Evolutionary conservation across 1,140 invertebrate species (phyloP), one percentile per base, ranked within the genome.

Genomic region (Bradynema listronoti): DNA sequence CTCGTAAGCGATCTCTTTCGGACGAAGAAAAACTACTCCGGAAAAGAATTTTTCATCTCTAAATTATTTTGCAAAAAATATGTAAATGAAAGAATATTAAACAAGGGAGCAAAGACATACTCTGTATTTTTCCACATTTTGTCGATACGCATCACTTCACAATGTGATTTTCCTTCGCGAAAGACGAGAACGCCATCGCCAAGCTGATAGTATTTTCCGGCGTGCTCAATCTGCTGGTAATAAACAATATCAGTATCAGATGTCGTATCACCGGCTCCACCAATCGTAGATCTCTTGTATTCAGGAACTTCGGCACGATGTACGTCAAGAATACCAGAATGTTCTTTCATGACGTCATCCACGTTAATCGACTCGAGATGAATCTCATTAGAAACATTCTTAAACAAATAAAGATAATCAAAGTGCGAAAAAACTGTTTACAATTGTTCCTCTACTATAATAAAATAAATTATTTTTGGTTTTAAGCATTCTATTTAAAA

Each of bases 1-100:
- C 54, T 84, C 84, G 80, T 85, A 87, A 78, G 83, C 85, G 50
- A 93, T 86, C 81, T 96, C 91, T 19, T 83, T 82, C 2, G 93
- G 89, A 47, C 87, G 84, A 41, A 96, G 85, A 68, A 95, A 86
- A 85, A 89, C 91, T 0, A 91, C 89, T 1, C 93, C 93, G 67
- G 87, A 87, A 78, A 97, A 91, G 74, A 87, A 93, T 46, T 86
- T 86, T 69, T 89, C 87, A 30, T 86, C 88, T 70, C 87, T 89
- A 77, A 43, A 84, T 5, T 16, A n/a, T 19, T 27, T 11, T 47
- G n/a, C 34, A 14, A 47, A 50, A 19, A 19, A 4, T 9, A 50
- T 24, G 34, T 50, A 24, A 30, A 11, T 39, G 36, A 39, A 11
- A 39, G 11, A 83, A 73, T 39, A 55, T 58, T 58, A 9, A 51